Percentiles rank a stretch among this genome's conserved stretches.
Conservation (phyloP, 2,113 vertebrate genomes). For the Scolopax mira region DNA sequence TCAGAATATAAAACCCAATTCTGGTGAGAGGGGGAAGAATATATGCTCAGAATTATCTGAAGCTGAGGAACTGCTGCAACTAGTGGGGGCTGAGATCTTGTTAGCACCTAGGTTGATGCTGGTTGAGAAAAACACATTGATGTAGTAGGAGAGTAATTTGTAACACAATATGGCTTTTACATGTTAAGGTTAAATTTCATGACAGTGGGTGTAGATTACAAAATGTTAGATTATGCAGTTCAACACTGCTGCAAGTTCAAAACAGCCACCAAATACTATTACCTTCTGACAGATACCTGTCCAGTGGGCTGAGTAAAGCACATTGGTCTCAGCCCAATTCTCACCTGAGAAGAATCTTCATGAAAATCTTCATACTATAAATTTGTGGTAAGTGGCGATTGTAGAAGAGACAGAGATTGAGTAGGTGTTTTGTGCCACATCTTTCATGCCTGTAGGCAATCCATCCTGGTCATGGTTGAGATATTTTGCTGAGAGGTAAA, state of each 20-base stretch:
- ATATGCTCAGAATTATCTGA: not conserved
- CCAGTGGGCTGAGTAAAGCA: not conserved
- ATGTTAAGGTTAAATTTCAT: not conserved
- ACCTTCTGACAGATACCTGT: not conserved
- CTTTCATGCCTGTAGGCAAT: constrained; percentile 3
- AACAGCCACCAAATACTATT: not conserved
- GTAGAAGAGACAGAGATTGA: constrained; percentile 29
- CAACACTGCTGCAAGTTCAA: not conserved
- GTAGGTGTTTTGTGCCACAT: not conserved
- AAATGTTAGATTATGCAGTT: not conserved
- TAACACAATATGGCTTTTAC: not conserved
- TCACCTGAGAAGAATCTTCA: not conserved
- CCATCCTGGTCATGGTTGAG: constrained; percentile 24
- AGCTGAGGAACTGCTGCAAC: not conserved
- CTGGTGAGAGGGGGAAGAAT: not conserved
- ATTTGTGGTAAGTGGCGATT: not conserved
- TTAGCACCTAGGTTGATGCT: not conserved
- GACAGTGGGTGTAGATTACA: not conserved
- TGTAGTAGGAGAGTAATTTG: not conserved
- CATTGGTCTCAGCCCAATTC: not conserved
- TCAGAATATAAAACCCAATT: not conserved
- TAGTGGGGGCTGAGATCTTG: not conserved
- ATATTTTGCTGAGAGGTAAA: not conserved
- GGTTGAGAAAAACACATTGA: not conserved
- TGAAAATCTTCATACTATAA: not conserved